phyloP scores from a whole-genome alignment of 2,797 vertebrate species.

The Odontamblyopus lacepedii region DNA sequence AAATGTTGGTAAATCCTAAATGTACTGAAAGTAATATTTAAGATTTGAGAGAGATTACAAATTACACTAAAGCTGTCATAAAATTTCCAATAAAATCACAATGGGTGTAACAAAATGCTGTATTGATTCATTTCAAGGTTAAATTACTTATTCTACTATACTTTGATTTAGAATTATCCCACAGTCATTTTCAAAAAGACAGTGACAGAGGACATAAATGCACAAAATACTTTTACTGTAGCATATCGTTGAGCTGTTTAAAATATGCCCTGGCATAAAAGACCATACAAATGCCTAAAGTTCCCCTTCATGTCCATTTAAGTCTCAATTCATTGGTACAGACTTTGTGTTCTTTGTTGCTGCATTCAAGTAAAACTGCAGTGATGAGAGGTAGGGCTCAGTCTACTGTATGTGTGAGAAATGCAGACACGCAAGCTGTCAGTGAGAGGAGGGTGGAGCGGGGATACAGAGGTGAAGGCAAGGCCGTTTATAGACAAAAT shows the following conservation, averaged over 20 bases:
- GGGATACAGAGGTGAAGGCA: slow-evolving; percentile 45
- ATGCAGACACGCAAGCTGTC: slow-evolving; percentile 64
- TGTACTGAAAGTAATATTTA: neutral
- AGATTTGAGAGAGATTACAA: neutral
- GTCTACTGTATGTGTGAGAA: slow-evolving; percentile 51
- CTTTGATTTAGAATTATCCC: neutral
- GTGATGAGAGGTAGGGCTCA: slow-evolving; percentile 52
- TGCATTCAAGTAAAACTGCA: slow-evolving; percentile 30
- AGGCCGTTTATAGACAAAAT: slow-evolving; percentile 24
- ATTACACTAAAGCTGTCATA: neutral
- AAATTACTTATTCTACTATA: neutral
- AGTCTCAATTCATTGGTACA: slow-evolving; percentile 35
- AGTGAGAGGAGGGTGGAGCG: slow-evolving; percentile 47
- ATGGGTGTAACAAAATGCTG: neutral
- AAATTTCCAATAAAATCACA: neutral
- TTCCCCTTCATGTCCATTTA: slow-evolving; percentile 16
- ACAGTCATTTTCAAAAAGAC: neutral
- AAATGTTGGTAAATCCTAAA: neutral
- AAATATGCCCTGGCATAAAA: slow-evolving; percentile 27
- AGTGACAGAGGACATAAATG: neutral
- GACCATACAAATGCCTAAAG: slow-evolving; percentile 14
- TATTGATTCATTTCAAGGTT: neutral
- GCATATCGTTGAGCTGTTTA: slow-evolving; percentile 12
- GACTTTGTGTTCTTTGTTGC: slow-evolving; percentile 28
- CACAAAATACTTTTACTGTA: neutral